Conservation (phyloP, 2,113 vertebrate species). For the Antigone vipio region DNA sequence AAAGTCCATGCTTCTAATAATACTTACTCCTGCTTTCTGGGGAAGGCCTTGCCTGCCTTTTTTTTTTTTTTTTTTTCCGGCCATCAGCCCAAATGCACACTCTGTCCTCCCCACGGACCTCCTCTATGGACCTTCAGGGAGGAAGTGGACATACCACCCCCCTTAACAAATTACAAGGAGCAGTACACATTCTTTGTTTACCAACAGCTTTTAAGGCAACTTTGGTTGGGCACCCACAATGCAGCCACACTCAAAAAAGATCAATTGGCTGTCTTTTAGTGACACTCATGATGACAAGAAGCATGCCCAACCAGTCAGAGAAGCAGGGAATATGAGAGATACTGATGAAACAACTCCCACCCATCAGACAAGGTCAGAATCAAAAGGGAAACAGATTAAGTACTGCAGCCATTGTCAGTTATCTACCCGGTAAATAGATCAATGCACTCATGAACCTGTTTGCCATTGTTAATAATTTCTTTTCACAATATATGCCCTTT, state of each 20-base stretch:
- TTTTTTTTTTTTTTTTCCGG: background rate
- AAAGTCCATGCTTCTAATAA: background rate
- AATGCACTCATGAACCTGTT: background rate
- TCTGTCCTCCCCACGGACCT: background rate
- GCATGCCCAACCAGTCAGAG: background rate
- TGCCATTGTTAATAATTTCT: background rate
- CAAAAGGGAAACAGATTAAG: background rate
- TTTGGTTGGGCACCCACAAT: background rate
- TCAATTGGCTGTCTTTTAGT: background rate
- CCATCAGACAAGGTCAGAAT: background rate
- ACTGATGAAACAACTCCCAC: background rate
- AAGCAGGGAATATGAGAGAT: background rate
- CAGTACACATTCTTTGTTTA: background rate
- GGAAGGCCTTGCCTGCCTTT: background rate
- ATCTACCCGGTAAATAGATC: background rate
- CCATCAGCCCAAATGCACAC: background rate
- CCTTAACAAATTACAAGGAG: background rate
- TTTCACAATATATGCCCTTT: background rate
- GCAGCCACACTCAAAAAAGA: background rate
- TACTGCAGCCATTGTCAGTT: background rate
- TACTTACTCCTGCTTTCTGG: background rate
- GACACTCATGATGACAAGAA: rapidly evolving
- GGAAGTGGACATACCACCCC: background rate
- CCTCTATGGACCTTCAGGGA: background rate
- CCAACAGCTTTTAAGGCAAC: background rate